These are phyloP conservation scores for Herpailurus yagouaroundi DNA, from an alignment of 2,113 vertebrate genomes.

Conservation along the genomic window DNA sequence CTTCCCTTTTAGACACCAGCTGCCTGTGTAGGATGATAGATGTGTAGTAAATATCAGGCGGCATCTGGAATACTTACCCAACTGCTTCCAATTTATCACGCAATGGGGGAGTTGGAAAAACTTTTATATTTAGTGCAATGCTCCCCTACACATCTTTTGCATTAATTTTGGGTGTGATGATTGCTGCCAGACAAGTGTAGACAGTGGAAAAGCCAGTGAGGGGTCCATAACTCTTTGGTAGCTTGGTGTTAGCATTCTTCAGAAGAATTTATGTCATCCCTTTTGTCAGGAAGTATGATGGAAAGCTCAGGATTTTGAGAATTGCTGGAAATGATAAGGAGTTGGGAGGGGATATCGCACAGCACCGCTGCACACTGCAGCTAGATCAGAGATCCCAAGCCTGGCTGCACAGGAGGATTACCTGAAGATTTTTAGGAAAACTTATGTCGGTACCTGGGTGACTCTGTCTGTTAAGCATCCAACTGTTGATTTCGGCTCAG, in stretches of 20 bases:
- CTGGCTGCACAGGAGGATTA: not conserved
- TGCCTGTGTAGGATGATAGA: not conserved
- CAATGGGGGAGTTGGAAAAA: not conserved
- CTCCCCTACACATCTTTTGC: not conserved
- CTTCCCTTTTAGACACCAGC: not conserved
- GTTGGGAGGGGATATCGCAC: not conserved
- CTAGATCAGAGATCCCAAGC: not conserved
- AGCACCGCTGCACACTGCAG: not conserved
- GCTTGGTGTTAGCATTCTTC: not conserved
- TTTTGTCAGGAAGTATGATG: slow-evolving; percentile 4
- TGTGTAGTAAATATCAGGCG: not conserved
- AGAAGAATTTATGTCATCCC: slow-evolving; percentile 38
- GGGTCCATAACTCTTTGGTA: not conserved
- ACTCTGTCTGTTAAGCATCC: too few species aligned
- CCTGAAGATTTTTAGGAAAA: not conserved
- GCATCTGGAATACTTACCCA: not conserved
- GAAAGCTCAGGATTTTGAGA: slow-evolving; percentile 34
- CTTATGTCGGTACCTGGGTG: too few species aligned
- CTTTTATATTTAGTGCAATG: not conserved
- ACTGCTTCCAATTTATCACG: not conserved
- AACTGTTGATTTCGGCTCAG: too few species aligned
- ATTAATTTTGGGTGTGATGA: not conserved
- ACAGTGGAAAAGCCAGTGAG: not conserved
- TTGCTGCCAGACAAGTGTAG: not conserved
- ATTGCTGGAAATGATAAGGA: slow-evolving; percentile 9